Evolutionary conservation across 1,140 invertebrate genomes (phyloP).

Genomic region (Ips nitidus): DNA sequence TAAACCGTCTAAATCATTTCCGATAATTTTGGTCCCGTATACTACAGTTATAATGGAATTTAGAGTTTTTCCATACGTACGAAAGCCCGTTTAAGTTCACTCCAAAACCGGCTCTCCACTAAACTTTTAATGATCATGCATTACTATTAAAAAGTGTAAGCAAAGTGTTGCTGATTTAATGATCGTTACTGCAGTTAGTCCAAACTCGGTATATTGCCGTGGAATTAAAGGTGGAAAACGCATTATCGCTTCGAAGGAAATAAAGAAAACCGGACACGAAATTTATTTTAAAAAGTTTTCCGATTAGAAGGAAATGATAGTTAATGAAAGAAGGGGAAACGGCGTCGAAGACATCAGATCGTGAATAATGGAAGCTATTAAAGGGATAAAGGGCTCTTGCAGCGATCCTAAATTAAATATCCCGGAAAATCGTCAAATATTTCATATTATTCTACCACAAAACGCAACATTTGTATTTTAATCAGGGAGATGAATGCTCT

Average conservation of each 20-base stretch:
- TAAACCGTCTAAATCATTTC: constrained; percentile 23
- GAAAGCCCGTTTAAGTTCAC: not conserved
- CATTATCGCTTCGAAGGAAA: not conserved
- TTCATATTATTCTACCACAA: no score
- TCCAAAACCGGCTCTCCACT: not conserved
- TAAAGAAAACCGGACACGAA: constrained; percentile 7
- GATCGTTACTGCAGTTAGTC: not conserved
- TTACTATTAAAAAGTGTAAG: not conserved
- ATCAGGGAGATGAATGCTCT: not conserved
- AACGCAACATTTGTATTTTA: not conserved
- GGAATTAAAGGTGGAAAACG: constrained; percentile 10
- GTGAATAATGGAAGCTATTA: constrained; percentile 28
- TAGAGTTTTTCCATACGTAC: not conserved
- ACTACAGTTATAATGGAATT: constrained; percentile 6
- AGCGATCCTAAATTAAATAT: constrained; percentile 25
- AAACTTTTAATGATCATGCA: not conserved
- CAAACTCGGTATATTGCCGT: not conserved
- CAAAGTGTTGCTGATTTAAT: not conserved
- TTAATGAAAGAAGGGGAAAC: constrained; percentile 27
- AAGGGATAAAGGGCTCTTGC: constrained; percentile 15
- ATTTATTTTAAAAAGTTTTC: constrained; percentile 32
- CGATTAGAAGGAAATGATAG: constrained; percentile 29
- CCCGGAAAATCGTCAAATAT: constrained; percentile 20
- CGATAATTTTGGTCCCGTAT: constrained; percentile 6
- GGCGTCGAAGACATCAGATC: constrained; percentile 25